A percentile compares a stretch with the other conserved stretches of the same genome.
These are phyloP conservation scores for Microcebus ravelobensis DNA, from an alignment of 2,113 vertebrate genomes.

Conservation along the genomic window DNA sequence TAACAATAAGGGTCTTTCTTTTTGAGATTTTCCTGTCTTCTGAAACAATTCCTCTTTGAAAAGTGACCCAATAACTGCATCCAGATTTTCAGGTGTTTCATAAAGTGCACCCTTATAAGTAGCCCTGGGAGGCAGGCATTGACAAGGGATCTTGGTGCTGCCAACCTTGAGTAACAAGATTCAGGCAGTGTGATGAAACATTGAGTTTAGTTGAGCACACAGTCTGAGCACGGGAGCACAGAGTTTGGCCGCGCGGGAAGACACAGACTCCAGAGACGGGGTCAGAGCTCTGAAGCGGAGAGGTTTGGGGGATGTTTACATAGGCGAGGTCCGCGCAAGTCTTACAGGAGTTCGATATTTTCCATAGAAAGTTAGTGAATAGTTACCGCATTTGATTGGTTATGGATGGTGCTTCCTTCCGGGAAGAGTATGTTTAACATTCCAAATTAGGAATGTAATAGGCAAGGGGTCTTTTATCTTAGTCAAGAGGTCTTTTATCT, in stretches of 20 bases:
- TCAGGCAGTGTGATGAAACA: background rate
- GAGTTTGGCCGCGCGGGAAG: background rate
- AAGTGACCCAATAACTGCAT: background rate
- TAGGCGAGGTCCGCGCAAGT: background rate
- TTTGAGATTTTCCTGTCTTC: background rate
- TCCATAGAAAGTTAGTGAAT: background rate
- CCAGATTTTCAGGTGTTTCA: background rate
- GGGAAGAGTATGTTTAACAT: background rate
- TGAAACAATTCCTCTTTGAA: background rate
- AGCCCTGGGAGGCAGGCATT: background rate
- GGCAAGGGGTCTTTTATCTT: background rate
- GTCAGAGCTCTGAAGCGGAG: background rate
- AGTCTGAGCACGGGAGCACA: background rate
- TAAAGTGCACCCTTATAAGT: background rate
- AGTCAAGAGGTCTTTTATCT: background rate
- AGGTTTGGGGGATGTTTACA: background rate
- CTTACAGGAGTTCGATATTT: background rate
- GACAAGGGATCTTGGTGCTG: background rate
- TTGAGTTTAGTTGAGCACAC: background rate
- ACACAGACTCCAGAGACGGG: background rate
- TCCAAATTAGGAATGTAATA: background rate
- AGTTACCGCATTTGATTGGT: background rate
- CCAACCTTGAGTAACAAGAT: background rate
- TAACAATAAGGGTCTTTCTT: background rate
- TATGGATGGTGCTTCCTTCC: background rate